Evolutionary conservation across 2,888 invertebrate species (phyloP).

Genomic region (Tinea semifulvella): DNA sequence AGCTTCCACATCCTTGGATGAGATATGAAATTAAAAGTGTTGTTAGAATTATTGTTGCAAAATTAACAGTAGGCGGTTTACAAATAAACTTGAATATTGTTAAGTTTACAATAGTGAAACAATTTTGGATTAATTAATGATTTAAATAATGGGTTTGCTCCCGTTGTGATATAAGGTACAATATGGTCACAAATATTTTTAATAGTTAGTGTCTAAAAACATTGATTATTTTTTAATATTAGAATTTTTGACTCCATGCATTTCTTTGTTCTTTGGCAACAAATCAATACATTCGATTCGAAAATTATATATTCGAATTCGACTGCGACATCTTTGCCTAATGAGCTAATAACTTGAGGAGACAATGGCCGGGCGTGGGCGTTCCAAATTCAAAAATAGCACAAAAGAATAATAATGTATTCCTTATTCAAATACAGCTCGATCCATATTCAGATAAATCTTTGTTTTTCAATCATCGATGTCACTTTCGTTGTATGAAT

Average conservation of each 20-base stretch:
- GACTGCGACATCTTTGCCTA: constrained; percentile 32
- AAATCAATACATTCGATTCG: constrained; percentile 57
- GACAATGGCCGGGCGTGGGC: constrained; percentile 61
- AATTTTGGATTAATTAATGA: no score
- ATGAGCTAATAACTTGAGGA: constrained; percentile 63
- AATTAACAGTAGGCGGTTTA: constrained; percentile 3
- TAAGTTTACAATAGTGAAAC: no score
- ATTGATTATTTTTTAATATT: no score
- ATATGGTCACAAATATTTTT: no score
- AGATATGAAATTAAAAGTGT: constrained; percentile 7
- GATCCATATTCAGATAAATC: constrained; percentile 54
- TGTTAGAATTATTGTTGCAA: constrained; percentile 6
- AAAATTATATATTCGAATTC: constrained; percentile 62
- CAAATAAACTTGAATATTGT: no score
- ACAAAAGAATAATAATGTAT: constrained; percentile 65
- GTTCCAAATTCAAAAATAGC: constrained; percentile 59
- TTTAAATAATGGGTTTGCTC: no score
- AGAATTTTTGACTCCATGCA: constrained; percentile 16
- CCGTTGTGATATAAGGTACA: no score
- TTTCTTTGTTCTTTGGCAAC: constrained; percentile 21
- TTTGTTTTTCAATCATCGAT: constrained; percentile 17
- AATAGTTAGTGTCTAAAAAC: no score
- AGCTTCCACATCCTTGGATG: constrained; percentile 7
- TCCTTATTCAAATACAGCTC: constrained; percentile 62
- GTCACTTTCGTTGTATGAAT: constrained; percentile 12